Evolutionary conservation across 2,888 invertebrate species (phyloP).

Genomic region (Abscondita cerata): DNA sequence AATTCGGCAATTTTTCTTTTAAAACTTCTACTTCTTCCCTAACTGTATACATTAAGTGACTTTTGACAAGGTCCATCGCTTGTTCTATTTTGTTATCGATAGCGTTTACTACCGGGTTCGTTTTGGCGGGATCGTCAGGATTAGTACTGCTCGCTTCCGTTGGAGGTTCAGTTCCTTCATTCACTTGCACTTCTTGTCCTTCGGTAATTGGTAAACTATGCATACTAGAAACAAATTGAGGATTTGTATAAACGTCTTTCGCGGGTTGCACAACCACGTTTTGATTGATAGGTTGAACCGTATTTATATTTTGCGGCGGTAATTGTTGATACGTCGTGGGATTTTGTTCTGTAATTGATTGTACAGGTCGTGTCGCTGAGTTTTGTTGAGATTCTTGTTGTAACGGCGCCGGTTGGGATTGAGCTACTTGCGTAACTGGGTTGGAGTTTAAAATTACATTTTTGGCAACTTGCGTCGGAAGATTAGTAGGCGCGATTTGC

Average conservation of each 20-base stretch:
- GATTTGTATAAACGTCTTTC: conserved; percentile 55
- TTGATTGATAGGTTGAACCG: conserved; percentile 14
- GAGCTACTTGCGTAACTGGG: conserved; percentile 17
- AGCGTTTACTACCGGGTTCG: conserved; percentile 64
- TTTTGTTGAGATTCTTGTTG: conserved; percentile 36
- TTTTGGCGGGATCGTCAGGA: conserved; percentile 50
- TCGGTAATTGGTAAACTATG: conserved; percentile 49
- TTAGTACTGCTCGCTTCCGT: conserved; percentile 40
- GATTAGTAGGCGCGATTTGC: conserved; percentile 46
- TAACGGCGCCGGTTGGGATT: conserved; percentile 16
- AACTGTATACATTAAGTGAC: conserved; percentile 80
- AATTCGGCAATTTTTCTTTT: conserved; percentile 76
- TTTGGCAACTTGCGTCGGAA: conserved; percentile 53
- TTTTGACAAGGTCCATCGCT: conserved; percentile 81
- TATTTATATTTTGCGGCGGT: conserved; percentile 19
- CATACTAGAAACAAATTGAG: conserved; percentile 54
- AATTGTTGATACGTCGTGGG: conserved; percentile 14
- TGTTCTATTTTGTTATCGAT: conserved; percentile 84
- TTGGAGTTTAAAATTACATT: conserved; percentile 47
- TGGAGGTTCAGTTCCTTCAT: conserved; percentile 32
- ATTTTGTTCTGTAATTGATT: not conserved
- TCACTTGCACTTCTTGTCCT: conserved; percentile 25
- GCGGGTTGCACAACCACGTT: conserved; percentile 30
- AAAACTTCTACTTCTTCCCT: conserved; percentile 79
- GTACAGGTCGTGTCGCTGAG: conserved; percentile 22